phyloP scores from a whole-genome alignment of 1,140 invertebrate species.

The Acromyrmex heyeri region DNA sequence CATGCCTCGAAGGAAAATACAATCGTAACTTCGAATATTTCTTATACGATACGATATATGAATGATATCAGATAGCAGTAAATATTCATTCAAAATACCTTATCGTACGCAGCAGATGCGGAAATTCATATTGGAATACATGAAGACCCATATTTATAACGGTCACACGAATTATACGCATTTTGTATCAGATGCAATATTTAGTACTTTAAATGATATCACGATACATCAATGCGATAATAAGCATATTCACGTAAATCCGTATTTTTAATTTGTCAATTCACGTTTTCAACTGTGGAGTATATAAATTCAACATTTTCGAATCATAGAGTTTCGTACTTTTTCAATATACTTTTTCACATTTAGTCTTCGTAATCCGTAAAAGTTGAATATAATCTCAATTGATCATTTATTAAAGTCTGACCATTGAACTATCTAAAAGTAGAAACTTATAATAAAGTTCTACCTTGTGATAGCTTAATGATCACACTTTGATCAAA shows the following conservation, averaged over 20 bases:
- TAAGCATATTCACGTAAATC: not conserved
- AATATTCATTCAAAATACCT: conserved; percentile 22
- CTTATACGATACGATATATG: conserved; percentile 33
- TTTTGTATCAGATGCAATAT: not conserved
- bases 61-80: conserved; percentile 33
- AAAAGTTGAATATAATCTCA: not conserved
- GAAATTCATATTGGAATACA: not conserved
- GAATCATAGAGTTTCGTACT: not conserved
- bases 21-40: conserved; percentile 32
- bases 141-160: not conserved
- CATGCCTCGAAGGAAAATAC: conserved; percentile 12
- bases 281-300: not conserved
- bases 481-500: not conserved
- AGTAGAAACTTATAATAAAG: not conserved
- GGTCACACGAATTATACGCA: not conserved
- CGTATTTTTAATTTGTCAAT: not conserved
- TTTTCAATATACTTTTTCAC: not conserved
- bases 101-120: not conserved
- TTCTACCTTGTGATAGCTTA: not conserved
- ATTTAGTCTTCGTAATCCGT: not conserved
- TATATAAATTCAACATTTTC: not conserved
- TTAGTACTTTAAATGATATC: not conserved
- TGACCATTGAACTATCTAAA: not conserved
- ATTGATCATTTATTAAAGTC: not conserved
- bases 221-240: not conserved